These are phyloP conservation scores for Andrena flavipes DNA, from an alignment of 2,888 invertebrate species.

Conservation along the genomic window DNA sequence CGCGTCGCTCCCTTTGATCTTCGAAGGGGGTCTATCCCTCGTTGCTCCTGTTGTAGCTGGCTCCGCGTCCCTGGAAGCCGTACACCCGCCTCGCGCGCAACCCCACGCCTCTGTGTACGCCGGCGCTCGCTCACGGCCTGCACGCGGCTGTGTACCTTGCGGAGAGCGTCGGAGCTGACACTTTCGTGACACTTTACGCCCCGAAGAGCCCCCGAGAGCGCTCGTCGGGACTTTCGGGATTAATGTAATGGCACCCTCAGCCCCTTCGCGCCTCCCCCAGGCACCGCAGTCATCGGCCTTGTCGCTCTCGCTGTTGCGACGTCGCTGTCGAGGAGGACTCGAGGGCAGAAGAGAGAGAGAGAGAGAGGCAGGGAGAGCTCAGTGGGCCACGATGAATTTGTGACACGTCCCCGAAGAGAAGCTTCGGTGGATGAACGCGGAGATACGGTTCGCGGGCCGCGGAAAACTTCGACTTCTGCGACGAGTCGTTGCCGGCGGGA, in stretches of 20 bases:
- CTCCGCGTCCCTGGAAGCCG: constrained; percentile 29
- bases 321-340: constrained; percentile 33
- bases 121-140: constrained; percentile 28
- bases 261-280: constrained; percentile 21
- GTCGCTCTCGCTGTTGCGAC: constrained; percentile 53
- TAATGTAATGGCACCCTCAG: constrained; percentile 67
- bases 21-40: constrained; percentile 49
- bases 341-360: constrained; percentile 9
- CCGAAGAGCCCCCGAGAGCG: constrained; percentile 67
- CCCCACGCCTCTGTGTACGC: background rate
- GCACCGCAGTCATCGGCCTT: constrained; percentile 36
- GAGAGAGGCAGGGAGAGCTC: background rate
- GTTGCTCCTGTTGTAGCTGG: constrained; percentile 6
- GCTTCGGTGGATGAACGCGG: constrained; percentile 26
- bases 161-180: constrained; percentile 77
- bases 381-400: constrained; percentile 48
- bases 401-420: constrained; percentile 52
- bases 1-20: constrained; percentile 78
- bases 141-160: constrained; percentile 56
- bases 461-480: constrained; percentile 20
- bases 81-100: background rate
- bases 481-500: background rate
- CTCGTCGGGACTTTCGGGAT: constrained; percentile 70
- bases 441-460: background rate
- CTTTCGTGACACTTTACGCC: constrained; percentile 75